Evolutionary conservation across 2,797 vertebrate genomes (phyloP).

Genomic region (Lepilemur septentrionalis): DNA sequence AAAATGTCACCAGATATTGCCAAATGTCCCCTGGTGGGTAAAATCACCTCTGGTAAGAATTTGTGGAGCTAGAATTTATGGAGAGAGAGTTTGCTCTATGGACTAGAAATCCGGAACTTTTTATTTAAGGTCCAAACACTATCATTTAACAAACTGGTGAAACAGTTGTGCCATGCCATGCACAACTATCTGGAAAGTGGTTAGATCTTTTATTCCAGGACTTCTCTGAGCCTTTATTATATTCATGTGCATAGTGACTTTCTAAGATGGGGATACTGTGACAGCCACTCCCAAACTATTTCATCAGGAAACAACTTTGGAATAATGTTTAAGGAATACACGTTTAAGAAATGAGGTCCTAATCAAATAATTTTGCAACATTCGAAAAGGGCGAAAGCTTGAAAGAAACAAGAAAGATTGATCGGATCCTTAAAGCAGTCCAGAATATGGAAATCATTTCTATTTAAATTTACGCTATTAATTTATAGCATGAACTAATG

Average conservation of each 20-base stretch:
- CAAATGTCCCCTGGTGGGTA: not conserved
- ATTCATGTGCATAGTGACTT: not conserved
- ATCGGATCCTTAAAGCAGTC: conserved; percentile 45
- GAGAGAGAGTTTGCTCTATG: not conserved
- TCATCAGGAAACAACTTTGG: not conserved
- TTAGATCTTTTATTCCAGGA: not conserved
- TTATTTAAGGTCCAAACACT: not conserved
- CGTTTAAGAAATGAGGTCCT: conserved; percentile 25
- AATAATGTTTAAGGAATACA: not conserved
- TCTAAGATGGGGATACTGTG: not conserved
- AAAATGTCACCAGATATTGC: not conserved
- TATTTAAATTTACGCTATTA: conserved; percentile 65
- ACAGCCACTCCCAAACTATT: not conserved
- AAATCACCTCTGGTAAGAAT: not conserved
- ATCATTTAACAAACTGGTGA: not conserved
- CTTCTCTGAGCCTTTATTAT: not conserved
- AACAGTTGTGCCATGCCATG: not conserved
- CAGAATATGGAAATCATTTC: conserved; percentile 63
- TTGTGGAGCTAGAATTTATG: not conserved
- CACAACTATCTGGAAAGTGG: not conserved
- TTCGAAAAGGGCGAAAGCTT: conserved; percentile 9
- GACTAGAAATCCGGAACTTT: not conserved
- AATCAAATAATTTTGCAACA: not conserved
- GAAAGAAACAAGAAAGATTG: conserved; percentile 20
- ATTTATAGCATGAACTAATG: conserved; percentile 57